Base-by-base conservation (phyloP, 2,797 vertebrate species). In the Anguilla pacifica region DNA sequence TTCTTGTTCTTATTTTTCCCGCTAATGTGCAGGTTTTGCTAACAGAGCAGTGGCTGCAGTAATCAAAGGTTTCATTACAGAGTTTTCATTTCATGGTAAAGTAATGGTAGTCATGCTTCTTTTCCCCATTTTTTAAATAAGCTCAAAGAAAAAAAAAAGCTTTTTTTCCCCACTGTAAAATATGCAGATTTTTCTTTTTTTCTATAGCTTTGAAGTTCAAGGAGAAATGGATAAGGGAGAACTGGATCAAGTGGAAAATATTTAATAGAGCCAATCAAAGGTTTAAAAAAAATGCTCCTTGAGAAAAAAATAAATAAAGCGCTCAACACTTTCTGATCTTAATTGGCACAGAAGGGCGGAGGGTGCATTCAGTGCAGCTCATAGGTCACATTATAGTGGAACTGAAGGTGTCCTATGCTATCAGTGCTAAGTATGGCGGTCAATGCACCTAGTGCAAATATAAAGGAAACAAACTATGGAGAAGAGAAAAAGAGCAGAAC, bases 61-160 rank as follows among this genome's bases (percentile, higher is more conserved):
- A 94, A 94, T 94, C 91, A 94, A 90, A 93, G 93, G 90, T 91
- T 93, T 94, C 93, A 95, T 94, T 94, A 93, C 86, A 72, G 89
- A 91, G 92, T 92, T 85, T 53, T 55, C 83, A 85, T 77, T 88
- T 85, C 61, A 79, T 70, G 1, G 25, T 55, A 7, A 77, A 88
- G 84, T 88, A 88, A 88, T 85, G 87, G 84, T 43, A 49, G 87
- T 88, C 87, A 79, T 57, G 55, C 57, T 13, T 43, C 39, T 89
- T 89, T 90, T 91, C 91, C 70, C 86, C 91, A 83, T 88, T 86
- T 84, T 88, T 91, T 89, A 92, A 93, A 95, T 94, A 93, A 92
- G 93, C 89, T 64, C 49, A 85, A 83, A 91, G 91, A 90, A 92
- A 92, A 93, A 92, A 90, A 92, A 92, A 93, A 92, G 89, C 88